Percentiles rank a stretch among this genome's conserved stretches.
These are phyloP conservation scores for Xestoiulus laeticollis DNA, from an alignment of 2,888 invertebrate species.

Conservation along the genomic window DNA sequence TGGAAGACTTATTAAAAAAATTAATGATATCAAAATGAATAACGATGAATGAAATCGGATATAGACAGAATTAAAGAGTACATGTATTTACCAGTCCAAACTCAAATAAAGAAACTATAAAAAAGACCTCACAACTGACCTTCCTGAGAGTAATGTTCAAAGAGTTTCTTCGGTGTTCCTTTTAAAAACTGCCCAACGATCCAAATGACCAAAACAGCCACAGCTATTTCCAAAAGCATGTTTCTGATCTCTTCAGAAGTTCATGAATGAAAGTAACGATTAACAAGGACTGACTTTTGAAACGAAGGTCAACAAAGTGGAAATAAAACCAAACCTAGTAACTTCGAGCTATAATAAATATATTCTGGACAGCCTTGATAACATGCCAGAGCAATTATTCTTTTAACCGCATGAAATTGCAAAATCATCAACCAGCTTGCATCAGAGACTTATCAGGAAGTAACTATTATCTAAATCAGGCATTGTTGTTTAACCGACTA, in stretches of 20 bases:
- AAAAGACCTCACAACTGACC: neutral
- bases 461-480: neutral
- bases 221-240: neutral
- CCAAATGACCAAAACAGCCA: neutral
- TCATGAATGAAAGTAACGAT: neutral
- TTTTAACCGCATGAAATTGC: neutral
- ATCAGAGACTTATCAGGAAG: constrained; percentile 9
- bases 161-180: neutral
- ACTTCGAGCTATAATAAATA: neutral
- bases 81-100: too few species aligned
- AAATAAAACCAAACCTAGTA: neutral
- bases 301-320: neutral
- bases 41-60: too few species aligned
- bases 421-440: neutral
- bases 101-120: neutral
- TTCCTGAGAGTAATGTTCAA: neutral
- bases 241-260: neutral
- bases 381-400: neutral
- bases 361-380: neutral
- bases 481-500: neutral
- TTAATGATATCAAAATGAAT: too few species aligned
- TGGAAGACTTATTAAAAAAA: too few species aligned
- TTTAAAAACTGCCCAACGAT: neutral
- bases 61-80: too few species aligned
- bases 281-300: neutral